Percentiles rank a stretch among this genome's conserved stretches.
Conservation (phyloP, 2,888 invertebrate genomes). For the Heliconius erato region DNA sequence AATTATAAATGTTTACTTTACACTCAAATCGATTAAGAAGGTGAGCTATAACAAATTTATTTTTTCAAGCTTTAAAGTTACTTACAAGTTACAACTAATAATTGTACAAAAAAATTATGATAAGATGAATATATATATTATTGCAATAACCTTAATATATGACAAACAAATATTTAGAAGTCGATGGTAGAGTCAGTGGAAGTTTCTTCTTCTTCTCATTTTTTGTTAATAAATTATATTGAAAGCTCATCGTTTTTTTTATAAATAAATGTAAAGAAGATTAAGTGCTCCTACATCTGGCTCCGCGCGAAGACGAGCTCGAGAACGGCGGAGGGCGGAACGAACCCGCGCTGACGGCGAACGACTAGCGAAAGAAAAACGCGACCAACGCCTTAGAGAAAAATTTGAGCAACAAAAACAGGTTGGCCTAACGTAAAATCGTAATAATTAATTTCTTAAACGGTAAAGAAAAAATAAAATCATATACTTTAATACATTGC, state of each 20-base stretch:
- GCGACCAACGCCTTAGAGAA: slow-evolving; percentile 64
- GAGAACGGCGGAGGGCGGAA: slow-evolving; percentile 70
- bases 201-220: background rate
- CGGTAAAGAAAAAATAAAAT: too few species aligned
- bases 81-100: background rate
- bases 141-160: background rate
- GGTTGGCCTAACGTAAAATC: slow-evolving; percentile 56
- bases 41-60: slow-evolving; percentile 55
- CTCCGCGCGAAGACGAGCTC: slow-evolving; percentile 72
- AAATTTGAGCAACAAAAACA: slow-evolving; percentile 70
- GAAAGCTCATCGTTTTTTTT: background rate
- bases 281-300: slow-evolving; percentile 75
- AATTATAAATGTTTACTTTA: slow-evolving; percentile 77
- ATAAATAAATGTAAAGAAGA: slow-evolving; percentile 61
- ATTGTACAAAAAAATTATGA: background rate
- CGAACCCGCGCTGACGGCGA: slow-evolving; percentile 75
- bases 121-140: background rate
- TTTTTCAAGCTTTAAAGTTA: background rate
- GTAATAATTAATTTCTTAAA: background rate
- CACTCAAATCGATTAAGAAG: slow-evolving; percentile 76
- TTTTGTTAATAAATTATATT: background rate
- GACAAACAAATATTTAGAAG: background rate
- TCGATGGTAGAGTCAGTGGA: background rate
- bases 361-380: slow-evolving; percentile 68
- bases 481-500: too few species aligned